A percentile compares a stretch with the other conserved stretches of the same genome.
phyloP scores from a whole-genome alignment of 37 sponge, comb jelly and placozoan genomes.

The Haliclona indistincta region DNA sequence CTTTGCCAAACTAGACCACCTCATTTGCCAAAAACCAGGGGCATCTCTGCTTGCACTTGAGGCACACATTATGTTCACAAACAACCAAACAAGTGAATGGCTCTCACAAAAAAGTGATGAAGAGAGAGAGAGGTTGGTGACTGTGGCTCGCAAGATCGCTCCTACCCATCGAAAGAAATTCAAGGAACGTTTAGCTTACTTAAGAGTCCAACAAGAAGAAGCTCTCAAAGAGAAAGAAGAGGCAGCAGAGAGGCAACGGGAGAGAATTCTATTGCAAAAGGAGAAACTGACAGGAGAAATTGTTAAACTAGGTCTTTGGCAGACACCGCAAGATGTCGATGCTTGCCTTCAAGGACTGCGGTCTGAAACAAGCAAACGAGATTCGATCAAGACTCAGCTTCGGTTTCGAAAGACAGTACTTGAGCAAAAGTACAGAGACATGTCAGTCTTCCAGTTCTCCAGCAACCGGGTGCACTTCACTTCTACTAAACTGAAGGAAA shows the following conservation, averaged over 20 bases:
- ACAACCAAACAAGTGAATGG: conserved; percentile 53
- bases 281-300: conserved; percentile 29
- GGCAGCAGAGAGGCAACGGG: neutral
- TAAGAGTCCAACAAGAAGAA: neutral
- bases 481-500: neutral
- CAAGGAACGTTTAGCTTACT: neutral
- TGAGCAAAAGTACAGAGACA: conserved; percentile 1
- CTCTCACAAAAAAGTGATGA: conserved; percentile 5
- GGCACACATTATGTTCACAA: conserved; percentile 20
- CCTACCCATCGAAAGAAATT: conserved; percentile 7
- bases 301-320: conserved; percentile 19
- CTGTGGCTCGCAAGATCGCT: conserved; percentile 3
- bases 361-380: conserved; percentile 23
- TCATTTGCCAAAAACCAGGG: conserved; percentile 35
- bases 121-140: neutral
- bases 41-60: conserved; percentile 17
- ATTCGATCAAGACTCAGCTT: conserved; percentile 16
- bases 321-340: neutral
- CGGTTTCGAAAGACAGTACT: conserved; percentile 9
- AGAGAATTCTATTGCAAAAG: conserved; percentile 6
- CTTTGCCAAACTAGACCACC: conserved; percentile 37
- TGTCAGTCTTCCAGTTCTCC: neutral
- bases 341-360: neutral
- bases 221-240: conserved; percentile 15
- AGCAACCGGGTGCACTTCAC: neutral